phyloP scores from a whole-genome alignment of 2,113 vertebrate species.

The Macquaria australasica region DNA sequence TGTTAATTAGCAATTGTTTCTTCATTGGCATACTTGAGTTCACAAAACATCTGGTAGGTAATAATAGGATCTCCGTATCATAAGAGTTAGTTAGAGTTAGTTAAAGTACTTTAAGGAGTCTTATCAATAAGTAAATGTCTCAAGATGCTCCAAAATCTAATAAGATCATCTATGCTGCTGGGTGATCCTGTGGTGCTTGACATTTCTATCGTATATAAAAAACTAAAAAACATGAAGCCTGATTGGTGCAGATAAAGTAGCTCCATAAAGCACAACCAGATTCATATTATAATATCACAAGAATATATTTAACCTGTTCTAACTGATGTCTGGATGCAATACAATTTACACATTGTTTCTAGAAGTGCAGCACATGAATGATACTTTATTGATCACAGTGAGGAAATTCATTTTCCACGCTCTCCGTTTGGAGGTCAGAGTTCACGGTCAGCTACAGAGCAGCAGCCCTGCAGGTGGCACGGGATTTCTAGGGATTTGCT shows the following conservation, averaged over 20 bases:
- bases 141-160: no score
- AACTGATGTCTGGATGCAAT: neutral
- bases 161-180: neutral
- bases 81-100: no score
- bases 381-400: neutral
- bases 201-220: neutral
- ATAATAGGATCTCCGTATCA: no score
- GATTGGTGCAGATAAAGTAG: neutral
- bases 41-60: no score
- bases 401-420: rapidly evolving
- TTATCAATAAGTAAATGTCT: no score
- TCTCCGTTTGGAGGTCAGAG: slow-evolving; percentile 21
- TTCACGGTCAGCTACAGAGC: neutral
- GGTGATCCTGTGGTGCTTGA: neutral
- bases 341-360: neutral
- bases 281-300: neutral
- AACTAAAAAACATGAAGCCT: neutral
- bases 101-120: no score
- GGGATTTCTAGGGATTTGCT: slow-evolving; percentile 22
- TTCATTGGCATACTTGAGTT: no score
- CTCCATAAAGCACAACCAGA: no score
- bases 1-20: no score
- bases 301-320: neutral
- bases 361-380: neutral
- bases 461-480: neutral